A percentile compares a stretch with the other conserved stretches of the same genome.
Evolutionary conservation across 2,113 vertebrate species (phyloP).

Genomic region (Clarias batrachus): DNA sequence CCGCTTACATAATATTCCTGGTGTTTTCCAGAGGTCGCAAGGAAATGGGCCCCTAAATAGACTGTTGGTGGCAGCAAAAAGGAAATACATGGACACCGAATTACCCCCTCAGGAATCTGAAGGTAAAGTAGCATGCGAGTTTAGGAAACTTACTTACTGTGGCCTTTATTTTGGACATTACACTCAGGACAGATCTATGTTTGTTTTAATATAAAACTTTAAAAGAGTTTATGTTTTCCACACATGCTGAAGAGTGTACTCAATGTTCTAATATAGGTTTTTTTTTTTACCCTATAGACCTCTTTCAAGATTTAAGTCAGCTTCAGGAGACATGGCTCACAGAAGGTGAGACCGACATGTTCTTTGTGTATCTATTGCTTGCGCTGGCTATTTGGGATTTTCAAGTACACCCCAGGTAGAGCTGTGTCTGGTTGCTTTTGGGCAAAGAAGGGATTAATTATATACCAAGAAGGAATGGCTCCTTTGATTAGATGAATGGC

Average conservation of each 20-base stretch:
- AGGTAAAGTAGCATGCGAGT: constrained; percentile 71
- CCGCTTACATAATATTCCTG: constrained; percentile 57
- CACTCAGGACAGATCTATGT: neutral
- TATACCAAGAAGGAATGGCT: constrained; percentile 14
- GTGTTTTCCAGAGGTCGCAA: constrained; percentile 79
- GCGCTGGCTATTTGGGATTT: constrained; percentile 22
- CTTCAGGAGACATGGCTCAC: constrained; percentile 97
- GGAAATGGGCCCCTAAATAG: constrained; percentile 82
- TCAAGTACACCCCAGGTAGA: constrained; percentile 23
- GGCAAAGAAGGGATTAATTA: constrained; percentile 26
- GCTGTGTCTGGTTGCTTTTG: neutral
- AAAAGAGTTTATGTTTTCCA: neutral
- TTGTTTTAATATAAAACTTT: neutral
- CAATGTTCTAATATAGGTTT: neutral
- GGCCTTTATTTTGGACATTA: constrained; percentile 27
- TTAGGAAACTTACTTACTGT: constrained; percentile 13
- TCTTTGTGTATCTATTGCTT: constrained; percentile 18
- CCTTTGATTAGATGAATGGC: constrained; percentile 30
- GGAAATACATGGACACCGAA: constrained; percentile 81
- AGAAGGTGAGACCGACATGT: constrained; percentile 82
- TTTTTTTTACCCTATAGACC: constrained; percentile 74
- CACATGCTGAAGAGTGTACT: neutral
- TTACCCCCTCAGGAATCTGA: constrained; percentile 87
- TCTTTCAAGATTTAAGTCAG: constrained; percentile 95
- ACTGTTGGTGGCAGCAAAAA: constrained; percentile 79